phyloP scores from a whole-genome alignment of 2,113 vertebrate species.

The Sturnira hondurensis region DNA sequence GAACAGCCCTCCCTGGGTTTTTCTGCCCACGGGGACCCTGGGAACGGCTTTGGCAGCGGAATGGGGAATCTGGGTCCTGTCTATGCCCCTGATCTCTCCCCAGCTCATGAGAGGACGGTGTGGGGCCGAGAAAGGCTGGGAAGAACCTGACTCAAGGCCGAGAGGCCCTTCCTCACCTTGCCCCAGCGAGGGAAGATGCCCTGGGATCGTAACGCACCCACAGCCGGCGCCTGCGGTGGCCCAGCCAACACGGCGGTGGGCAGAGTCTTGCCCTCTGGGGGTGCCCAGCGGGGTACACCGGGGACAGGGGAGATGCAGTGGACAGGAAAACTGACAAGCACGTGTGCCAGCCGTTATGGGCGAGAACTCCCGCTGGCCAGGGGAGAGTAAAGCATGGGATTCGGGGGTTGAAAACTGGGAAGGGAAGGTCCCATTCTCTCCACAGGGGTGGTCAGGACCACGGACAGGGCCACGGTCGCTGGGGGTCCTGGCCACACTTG shows the following conservation, averaged over 20 bases:
- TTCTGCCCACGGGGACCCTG: not conserved
- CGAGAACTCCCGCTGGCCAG: not conserved
- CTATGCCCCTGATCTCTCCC: not conserved
- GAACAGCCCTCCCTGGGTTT: not conserved
- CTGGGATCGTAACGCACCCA: not conserved
- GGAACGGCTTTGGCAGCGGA: not conserved
- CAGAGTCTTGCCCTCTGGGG: not conserved
- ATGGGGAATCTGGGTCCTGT: not conserved
- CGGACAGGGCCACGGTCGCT: not conserved
- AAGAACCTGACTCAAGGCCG: not conserved
- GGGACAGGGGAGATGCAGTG: not conserved
- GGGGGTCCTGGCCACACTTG: not conserved
- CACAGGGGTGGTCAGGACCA: not conserved
- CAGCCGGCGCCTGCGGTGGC: accelerated
- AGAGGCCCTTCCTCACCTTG: not conserved
- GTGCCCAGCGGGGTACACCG: not conserved
- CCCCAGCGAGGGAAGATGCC: not conserved
- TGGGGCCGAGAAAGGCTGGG: not conserved
- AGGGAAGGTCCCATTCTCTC: not conserved
- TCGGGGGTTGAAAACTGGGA: not conserved
- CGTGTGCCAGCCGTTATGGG: not conserved
- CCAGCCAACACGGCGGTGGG: not conserved
- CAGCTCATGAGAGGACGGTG: not conserved
- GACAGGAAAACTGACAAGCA: no score
- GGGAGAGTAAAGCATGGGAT: no score